Conservation (phyloP, 2,888 invertebrate genomes). For the Cephalotes varians region DNA sequence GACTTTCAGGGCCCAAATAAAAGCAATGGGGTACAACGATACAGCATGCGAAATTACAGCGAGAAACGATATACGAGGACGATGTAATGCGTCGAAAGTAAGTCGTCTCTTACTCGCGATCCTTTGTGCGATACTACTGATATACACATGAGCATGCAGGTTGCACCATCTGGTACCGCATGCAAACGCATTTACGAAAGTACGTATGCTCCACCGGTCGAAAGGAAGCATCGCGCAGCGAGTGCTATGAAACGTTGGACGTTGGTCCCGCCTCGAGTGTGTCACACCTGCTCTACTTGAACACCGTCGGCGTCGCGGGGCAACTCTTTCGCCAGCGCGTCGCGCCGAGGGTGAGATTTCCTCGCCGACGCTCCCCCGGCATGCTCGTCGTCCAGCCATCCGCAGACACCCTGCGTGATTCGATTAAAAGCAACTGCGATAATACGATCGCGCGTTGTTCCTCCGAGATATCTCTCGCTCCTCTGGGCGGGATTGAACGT, state of each 20-base stretch:
- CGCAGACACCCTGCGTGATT: conserved; percentile 27
- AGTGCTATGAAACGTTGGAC: conserved; percentile 51
- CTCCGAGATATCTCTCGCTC: conserved; percentile 2
- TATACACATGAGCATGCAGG: conserved; percentile 33
- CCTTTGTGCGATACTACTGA: conserved; percentile 11
- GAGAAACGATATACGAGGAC: not conserved
- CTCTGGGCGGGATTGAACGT: conserved; percentile 60
- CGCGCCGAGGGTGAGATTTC: conserved; percentile 7
- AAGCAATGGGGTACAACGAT: not conserved
- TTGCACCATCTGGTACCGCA: conserved; percentile 53
- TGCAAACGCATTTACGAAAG: conserved; percentile 61
- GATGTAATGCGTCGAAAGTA: conserved; percentile 29
- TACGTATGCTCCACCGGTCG: conserved; percentile 46
- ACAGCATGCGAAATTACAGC: conserved; percentile 19
- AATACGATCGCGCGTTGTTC: conserved; percentile 6
- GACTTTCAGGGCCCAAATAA: not conserved
- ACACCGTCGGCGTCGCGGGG: conserved; percentile 19
- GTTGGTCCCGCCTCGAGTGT: conserved; percentile 49
- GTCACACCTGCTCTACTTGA: conserved; percentile 49
- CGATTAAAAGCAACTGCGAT: conserved; percentile 25
- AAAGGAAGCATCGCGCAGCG: conserved; percentile 36
- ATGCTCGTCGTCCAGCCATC: not conserved
- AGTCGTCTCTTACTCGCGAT: not conserved
- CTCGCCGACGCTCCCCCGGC: not conserved
- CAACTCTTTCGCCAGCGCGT: conserved; percentile 26